A percentile compares a stretch with the other conserved stretches of the same genome.
These are phyloP conservation scores for Pyrrhia umbra DNA, from an alignment of 2,888 invertebrate genomes.

Conservation along the genomic window DNA sequence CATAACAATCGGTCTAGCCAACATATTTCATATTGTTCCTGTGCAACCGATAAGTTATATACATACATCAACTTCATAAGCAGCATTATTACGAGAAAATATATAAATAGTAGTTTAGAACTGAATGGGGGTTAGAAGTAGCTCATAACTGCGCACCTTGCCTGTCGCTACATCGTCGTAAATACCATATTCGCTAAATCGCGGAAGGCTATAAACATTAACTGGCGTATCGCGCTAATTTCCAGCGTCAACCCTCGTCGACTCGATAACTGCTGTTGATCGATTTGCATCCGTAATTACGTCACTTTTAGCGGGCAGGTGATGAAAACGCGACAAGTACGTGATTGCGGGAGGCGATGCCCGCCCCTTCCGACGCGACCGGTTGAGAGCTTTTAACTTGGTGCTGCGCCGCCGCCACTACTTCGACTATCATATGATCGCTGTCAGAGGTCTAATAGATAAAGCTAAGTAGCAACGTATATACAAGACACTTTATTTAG, in stretches of 20 bases:
- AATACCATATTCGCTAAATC: constrained; percentile 84
- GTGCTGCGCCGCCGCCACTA: constrained; percentile 46
- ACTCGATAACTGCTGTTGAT: constrained; percentile 87
- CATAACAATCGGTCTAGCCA: neutral
- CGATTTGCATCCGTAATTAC: constrained; percentile 90
- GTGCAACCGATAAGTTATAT: constrained; percentile 16
- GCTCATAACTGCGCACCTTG: constrained; percentile 44
- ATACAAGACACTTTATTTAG: constrained; percentile 9
- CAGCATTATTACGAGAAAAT: constrained; percentile 24
- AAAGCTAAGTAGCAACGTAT: constrained; percentile 25
- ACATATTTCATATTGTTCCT: constrained; percentile 11
- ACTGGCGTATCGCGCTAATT: constrained; percentile 87
- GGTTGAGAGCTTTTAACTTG: constrained; percentile 82
- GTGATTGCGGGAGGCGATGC: constrained; percentile 83
- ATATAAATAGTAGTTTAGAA: constrained; percentile 34
- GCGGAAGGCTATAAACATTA: constrained; percentile 85
- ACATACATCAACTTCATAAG: constrained; percentile 19
- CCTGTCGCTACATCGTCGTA: constrained; percentile 63
- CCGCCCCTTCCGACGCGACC: constrained; percentile 85
- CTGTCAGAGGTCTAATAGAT: constrained; percentile 54
- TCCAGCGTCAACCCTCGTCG: constrained; percentile 86
- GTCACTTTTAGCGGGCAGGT: constrained; percentile 88
- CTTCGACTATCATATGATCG: constrained; percentile 63
- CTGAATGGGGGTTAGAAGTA: constrained; percentile 44
- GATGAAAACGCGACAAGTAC: constrained; percentile 89